Base-by-base conservation (phyloP, 64 coral and sea anemone species). In the Cladopsammia gracilis region DNA sequence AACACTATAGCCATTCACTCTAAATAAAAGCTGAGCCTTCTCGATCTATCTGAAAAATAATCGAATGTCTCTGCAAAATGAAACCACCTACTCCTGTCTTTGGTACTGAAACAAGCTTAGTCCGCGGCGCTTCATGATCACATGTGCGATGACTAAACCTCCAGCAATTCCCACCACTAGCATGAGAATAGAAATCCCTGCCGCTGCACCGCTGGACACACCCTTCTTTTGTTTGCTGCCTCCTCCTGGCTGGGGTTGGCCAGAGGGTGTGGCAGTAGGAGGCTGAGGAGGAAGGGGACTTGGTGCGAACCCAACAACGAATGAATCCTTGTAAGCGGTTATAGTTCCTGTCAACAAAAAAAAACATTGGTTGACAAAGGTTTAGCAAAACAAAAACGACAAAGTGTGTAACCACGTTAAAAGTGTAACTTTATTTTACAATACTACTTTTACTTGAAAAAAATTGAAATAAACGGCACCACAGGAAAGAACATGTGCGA, bases 121-220 rank as follows among this genome's bases (percentile, higher is more conserved):
- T 43, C 91, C 91, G 44, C 91, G 58, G 12, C 91, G 82, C 51
- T 87, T 86, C 91, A 93, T 93, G 60, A 93, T 86, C 8, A 93
- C 0, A 58, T 93, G 91, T 13, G 91, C 82, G 73, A 93, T 70
- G 16, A 71, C 19, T 47, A 93, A 64, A 8, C 91, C 91, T 50
- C 77, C 71, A 69, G 16, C 58, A 8, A 93, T 67, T 7, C 91
- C 91, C 64, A 93, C 64, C 10, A 73, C 71, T 13, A 87, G 23
- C 91, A 87, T 93, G n/a, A 87, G 22, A 62, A 93, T 59, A 6
- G 91, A 73, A 64, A 93, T 77, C 20, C 91, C 91, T 13, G 82
- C 91, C 10, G 85, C 83, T 5, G 83, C 48, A 52, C 91, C 91
- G 10, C 58, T 75, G 14, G 91, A 85, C 2, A 93, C 60, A 60